Base-by-base conservation (phyloP, 2,113 vertebrate genomes). In the Oncorhynchus keta region DNA sequence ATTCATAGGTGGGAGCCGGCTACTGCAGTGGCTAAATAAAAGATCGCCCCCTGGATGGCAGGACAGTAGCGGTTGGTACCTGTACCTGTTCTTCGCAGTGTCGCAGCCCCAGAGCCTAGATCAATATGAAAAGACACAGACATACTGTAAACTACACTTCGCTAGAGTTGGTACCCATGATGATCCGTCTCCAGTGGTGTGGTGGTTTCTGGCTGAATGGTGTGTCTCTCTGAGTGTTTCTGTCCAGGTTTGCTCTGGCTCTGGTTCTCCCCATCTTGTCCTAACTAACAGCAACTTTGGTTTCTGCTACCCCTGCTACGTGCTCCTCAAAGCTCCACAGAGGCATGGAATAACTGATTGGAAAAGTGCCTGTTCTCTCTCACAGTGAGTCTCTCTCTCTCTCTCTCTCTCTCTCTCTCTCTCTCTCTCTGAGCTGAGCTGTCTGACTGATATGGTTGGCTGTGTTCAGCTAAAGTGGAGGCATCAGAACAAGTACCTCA, bases 1-100 rank as follows among this genome's bases (percentile, higher is more conserved):
- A 97, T 97, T 93, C 91, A 97, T 95, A 93, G 92, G 88, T 72
- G 87, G 94, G 93, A 94, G 93, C 94, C 83, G 90, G 93, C 95
- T 85, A 81, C 89, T 90, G 89, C 91, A 88, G 89, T 76, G 78
- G 92, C 91, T 94, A 93, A 94, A 94, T 93, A 94, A 94, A 94
- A 94, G 89, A 94, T 94, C 90, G 91, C 85, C 89, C 86, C 79
- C 75, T 73, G 79, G 83, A 87, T 80, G 84, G 85, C 84, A 83
- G 87, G 85, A 88, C 87, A 57, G 76, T n/a, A 13, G 14, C 26
- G 48, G 24, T 30, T 8, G 16, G 35, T 62, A 62, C 59, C 73
- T 72, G 77, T 78, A 81, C 79, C 87, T 86, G 16, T 35, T 45
- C 9, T 9, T 57, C 55, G 20, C 3, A 35, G 30, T 80, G 86